Percentiles rank a stretch among this genome's conserved stretches.
These are phyloP conservation scores for Porites lobata DNA, from an alignment of 92 coral and sea anemone species.

Conservation along the genomic window DNA sequence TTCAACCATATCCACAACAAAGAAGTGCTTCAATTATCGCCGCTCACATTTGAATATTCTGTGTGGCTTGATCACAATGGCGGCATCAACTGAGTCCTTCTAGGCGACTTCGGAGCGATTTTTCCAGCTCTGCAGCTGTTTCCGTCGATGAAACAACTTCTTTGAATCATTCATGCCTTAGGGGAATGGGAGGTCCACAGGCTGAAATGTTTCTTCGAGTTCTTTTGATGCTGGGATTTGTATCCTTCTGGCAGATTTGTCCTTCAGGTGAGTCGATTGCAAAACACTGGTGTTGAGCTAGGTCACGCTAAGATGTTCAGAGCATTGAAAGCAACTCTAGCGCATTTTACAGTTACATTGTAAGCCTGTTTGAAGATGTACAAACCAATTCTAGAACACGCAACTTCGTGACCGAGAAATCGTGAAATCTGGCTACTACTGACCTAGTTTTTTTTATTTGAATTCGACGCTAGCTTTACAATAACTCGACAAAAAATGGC, in stretches of 20 bases:
- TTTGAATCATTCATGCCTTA: background rate
- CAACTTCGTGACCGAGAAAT: no score
- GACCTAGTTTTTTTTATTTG: no score
- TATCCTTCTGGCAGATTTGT: slow-evolving; percentile 3
- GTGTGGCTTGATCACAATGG: slow-evolving; percentile 7
- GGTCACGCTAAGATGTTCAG: no score
- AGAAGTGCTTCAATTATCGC: slow-evolving; percentile 1
- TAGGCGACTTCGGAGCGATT: background rate
- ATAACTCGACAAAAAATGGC: no score
- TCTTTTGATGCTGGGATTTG: slow-evolving; percentile 5
- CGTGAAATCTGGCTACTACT: no score
- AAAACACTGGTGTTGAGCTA: background rate
- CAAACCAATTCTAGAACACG: no score
- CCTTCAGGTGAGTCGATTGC: slow-evolving; percentile 32
- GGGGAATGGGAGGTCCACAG: slow-evolving; percentile 14
- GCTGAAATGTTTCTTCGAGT: background rate
- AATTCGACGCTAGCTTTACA: no score
- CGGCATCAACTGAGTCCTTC: background rate
- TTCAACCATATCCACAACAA: slow-evolving; percentile 14
- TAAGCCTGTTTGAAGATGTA: no score
- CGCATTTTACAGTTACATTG: no score
- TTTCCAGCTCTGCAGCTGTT: background rate
- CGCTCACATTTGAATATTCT: slow-evolving; percentile 34
- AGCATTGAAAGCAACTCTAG: no score
- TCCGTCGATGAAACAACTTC: slow-evolving; percentile 20